Conservation (phyloP, 2,797 vertebrate species). For the Gymnopithys bicolor region DNA sequence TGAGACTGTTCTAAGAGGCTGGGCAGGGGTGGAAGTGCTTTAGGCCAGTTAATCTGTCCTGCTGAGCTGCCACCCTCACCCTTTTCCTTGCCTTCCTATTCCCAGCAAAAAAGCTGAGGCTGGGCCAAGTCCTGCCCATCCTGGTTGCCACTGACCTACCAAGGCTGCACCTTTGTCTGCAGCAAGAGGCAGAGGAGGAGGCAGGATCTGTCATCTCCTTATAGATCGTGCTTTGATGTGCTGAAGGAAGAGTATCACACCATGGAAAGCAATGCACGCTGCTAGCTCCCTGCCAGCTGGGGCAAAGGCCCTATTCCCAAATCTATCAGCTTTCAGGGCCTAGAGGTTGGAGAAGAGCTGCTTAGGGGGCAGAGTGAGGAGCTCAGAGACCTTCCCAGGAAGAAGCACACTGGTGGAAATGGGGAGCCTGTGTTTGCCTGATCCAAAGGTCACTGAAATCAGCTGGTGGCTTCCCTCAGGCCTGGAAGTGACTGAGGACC, state of each 20-base stretch:
- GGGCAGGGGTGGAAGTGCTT: neutral
- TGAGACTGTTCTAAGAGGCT: neutral
- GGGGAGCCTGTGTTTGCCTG: neutral
- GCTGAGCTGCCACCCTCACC: neutral
- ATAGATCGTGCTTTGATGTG: neutral
- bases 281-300: neutral
- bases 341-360: neutral
- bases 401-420: neutral
- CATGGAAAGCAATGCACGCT: rapidly evolving
- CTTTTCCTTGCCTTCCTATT: neutral
- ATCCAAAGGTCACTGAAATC: neutral
- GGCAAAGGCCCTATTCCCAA: neutral
- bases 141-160: neutral
- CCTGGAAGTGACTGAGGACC: neutral
- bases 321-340: neutral
- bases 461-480: neutral
- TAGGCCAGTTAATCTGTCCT: neutral
- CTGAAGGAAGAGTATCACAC: neutral
- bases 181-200: neutral
- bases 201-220: rapidly evolving
- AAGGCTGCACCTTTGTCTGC: neutral
- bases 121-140: neutral
- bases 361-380: neutral
- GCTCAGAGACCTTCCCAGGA: neutral
- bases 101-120: rapidly evolving